phyloP scores from a whole-genome alignment of 2,797 vertebrate species.

The Hippopotamyrus pictus region DNA sequence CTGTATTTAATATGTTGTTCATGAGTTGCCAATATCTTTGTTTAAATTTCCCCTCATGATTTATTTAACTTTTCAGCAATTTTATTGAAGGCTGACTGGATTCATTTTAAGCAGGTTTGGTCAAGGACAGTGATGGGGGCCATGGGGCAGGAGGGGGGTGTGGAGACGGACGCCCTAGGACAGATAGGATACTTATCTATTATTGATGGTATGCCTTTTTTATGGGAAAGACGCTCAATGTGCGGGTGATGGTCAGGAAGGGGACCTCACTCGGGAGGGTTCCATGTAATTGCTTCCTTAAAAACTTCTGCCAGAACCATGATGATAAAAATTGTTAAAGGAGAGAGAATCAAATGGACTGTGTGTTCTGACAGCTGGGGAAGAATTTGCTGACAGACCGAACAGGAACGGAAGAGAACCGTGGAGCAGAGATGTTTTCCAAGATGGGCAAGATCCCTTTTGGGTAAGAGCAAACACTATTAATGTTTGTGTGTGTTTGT shows the following conservation, averaged over 20 bases:
- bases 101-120: background rate
- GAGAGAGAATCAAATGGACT: background rate
- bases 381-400: slow-evolving; percentile 40
- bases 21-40: slow-evolving; percentile 36
- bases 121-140: slow-evolving; percentile 43
- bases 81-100: background rate
- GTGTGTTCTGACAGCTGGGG: slow-evolving; percentile 44
- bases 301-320: slow-evolving; percentile 25
- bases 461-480: slow-evolving; percentile 43
- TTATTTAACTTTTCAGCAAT: slow-evolving; percentile 10
- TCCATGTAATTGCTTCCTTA: slow-evolving; percentile 31
- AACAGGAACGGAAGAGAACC: slow-evolving; percentile 42
- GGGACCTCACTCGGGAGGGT: background rate
- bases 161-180: too few species aligned
- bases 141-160: too few species aligned
- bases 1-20: slow-evolving; percentile 32
- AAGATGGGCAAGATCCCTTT: slow-evolving; percentile 45
- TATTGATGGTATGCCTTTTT: background rate
- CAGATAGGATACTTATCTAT: background rate
- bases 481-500: background rate
- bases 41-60: slow-evolving; percentile 5
- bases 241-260: background rate
- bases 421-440: slow-evolving; percentile 28
- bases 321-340: background rate
- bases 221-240: background rate